Evolutionary conservation across 2,797 vertebrate genomes (phyloP).

Genomic region (Fistularia tabacaria): DNA sequence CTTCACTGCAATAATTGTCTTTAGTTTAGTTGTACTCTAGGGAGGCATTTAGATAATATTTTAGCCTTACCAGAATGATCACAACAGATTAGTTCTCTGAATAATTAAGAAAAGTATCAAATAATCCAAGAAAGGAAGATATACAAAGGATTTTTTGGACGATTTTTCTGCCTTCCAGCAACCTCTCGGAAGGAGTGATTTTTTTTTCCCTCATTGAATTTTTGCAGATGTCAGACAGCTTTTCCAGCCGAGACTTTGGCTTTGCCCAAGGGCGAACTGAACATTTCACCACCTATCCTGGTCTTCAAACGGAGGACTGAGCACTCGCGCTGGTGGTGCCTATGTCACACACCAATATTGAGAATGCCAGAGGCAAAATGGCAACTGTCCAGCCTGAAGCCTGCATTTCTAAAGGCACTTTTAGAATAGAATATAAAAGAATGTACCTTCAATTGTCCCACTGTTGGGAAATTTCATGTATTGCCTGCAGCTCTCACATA

Average conservation of each 20-base stretch:
- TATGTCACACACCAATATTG: slow-evolving; percentile 61
- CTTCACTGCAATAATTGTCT: no score
- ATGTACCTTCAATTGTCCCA: no score
- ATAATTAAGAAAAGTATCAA: no score
- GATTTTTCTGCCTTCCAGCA: neutral
- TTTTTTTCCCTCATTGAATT: slow-evolving; percentile 1
- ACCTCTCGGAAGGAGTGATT: slow-evolving; percentile 12
- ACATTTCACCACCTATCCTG: slow-evolving; percentile 40
- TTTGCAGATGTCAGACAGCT: no score
- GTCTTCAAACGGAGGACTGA: slow-evolving; percentile 39
- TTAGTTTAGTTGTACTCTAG: no score
- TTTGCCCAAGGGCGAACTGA: slow-evolving; percentile 54
- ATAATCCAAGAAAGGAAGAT: no score
- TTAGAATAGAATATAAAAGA: no score
- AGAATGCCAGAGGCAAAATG: slow-evolving; percentile 64
- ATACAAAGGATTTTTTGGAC: no score
- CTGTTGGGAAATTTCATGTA: neutral
- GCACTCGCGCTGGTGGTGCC: slow-evolving; percentile 41
- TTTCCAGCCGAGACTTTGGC: slow-evolving; percentile 16
- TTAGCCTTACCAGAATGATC: no score
- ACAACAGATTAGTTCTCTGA: no score
- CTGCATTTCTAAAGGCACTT: slow-evolving; percentile 58
- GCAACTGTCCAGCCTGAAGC: slow-evolving; percentile 65
- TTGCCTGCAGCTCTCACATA: slow-evolving; percentile 63
- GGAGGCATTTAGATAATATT: no score